Percentiles rank a stretch among this genome's conserved stretches.
phyloP scores from a whole-genome alignment of 2,797 vertebrate genomes.

The Orientallactaga sibirica region DNA sequence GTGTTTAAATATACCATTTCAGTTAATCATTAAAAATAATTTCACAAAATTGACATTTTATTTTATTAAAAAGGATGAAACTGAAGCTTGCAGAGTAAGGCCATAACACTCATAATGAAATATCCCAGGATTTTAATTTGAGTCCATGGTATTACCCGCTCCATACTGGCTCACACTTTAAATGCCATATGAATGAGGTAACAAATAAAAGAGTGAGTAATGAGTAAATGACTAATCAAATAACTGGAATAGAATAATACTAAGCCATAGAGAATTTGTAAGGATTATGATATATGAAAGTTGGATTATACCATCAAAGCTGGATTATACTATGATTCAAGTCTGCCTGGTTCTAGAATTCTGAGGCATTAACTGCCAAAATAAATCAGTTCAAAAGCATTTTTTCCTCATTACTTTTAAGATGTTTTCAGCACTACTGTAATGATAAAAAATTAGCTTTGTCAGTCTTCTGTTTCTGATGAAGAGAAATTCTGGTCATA shows the following conservation, averaged over 20 bases:
- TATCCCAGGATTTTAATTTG: background rate
- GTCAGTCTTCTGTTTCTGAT: background rate
- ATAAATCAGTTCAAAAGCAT: conserved; percentile 33
- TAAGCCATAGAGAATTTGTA: background rate
- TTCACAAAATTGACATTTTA: background rate
- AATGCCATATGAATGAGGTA: conserved; percentile 11
- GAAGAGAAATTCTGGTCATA: background rate
- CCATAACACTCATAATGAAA: background rate
- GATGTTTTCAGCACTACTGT: background rate
- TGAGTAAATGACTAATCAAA: conserved; percentile 12
- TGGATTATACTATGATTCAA: conserved; percentile 21
- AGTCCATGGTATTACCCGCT: background rate
- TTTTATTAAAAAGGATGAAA: conserved; percentile 33
- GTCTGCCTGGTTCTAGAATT: conserved; percentile 10
- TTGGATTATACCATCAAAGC: background rate
- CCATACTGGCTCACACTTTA: background rate
- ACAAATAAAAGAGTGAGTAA: background rate
- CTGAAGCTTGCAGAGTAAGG: background rate
- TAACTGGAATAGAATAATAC: conserved; percentile 36
- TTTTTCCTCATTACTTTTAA: background rate
- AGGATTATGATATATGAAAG: background rate
- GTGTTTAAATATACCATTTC: background rate
- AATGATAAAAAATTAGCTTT: background rate
- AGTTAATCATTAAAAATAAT: conserved; percentile 39
- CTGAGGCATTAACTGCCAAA: conserved; percentile 42